phyloP scores from a whole-genome alignment of 2,113 vertebrate genomes.

The Strigops habroptila region DNA sequence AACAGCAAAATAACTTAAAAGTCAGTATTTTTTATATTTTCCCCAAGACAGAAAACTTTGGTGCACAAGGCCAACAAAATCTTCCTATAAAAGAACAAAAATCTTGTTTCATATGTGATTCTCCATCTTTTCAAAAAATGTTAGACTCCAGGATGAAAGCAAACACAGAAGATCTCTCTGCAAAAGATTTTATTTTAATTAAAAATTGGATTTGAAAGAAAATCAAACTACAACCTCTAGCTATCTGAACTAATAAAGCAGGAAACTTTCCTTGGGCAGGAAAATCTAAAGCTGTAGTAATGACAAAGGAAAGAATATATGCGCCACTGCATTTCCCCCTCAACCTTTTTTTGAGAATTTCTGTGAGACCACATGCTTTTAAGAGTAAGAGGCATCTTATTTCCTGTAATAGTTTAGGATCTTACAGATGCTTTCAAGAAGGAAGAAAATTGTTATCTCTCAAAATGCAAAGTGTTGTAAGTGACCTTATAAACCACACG shows the following conservation, averaged over 20 bases:
- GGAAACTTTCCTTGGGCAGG: not conserved
- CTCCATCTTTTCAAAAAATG: not conserved
- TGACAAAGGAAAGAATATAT: not conserved
- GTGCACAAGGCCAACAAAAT: not conserved
- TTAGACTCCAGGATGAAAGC: conserved; percentile 2
- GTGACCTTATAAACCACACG: not conserved
- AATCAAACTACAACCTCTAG: not conserved
- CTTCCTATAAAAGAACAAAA: not conserved
- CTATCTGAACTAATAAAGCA: not conserved
- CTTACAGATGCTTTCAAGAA: not conserved
- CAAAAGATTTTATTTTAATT: conserved; percentile 29
- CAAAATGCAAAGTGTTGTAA: not conserved
- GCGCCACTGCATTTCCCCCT: not conserved
- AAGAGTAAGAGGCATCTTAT: not conserved
- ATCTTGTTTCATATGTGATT: not conserved
- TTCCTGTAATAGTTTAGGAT: not conserved
- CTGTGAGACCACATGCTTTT: not conserved
- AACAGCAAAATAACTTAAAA: not conserved
- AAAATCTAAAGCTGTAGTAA: not conserved
- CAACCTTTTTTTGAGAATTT: not conserved
- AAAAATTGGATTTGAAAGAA: conserved; percentile 29
- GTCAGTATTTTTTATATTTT: not conserved
- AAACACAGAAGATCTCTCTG: not conserved
- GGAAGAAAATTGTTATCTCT: conserved; percentile 3
- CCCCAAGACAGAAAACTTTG: not conserved